phyloP scores from a whole-genome alignment of 2,113 vertebrate genomes.

The Phaethon lepturus region DNA sequence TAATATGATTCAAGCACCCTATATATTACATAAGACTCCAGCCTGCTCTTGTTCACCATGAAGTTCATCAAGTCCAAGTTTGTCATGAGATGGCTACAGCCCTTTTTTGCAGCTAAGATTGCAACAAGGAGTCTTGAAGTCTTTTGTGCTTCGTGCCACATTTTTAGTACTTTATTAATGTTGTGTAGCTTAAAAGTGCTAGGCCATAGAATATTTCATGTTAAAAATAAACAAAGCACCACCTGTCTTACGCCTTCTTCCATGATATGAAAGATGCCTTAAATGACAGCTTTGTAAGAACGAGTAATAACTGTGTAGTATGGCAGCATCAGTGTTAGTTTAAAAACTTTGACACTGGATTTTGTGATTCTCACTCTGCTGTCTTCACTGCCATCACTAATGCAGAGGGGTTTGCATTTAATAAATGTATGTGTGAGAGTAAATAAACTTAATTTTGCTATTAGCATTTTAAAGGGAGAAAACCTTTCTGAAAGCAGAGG shows the following conservation, averaged over 20 bases:
- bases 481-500: constrained; percentile 13
- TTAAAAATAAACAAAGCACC: neutral
- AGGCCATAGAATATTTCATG: neutral
- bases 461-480: neutral
- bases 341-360: neutral
- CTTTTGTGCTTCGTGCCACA: neutral
- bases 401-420: neutral
- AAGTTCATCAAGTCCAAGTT: neutral
- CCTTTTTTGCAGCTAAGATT: neutral
- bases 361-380: neutral
- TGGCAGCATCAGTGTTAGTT: neutral
- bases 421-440: neutral
- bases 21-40: neutral
- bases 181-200: neutral
- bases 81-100: neutral
- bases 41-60: neutral
- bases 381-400: neutral
- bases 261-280: neutral
- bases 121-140: neutral
- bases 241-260: neutral
- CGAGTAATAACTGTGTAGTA: neutral
- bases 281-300: neutral
- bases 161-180: neutral
- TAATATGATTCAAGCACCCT: neutral
- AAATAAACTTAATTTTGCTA: constrained; percentile 42